Conservation (phyloP, 1,140 invertebrate genomes). For the Anadara kagoshimensis region DNA sequence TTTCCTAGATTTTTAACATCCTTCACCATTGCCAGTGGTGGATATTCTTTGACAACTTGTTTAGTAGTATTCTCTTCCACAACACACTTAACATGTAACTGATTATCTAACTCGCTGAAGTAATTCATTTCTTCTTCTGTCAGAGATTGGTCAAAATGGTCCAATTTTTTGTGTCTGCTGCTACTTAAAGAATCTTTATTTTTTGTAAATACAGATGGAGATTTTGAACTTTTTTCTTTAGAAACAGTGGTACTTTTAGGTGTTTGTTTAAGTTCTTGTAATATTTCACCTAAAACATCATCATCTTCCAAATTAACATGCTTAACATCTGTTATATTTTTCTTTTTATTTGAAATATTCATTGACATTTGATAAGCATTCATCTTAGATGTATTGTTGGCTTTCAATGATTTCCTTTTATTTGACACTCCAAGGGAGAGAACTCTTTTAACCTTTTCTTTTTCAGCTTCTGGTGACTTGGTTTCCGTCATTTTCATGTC, state of each 20-base stretch:
- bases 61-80: neutral
- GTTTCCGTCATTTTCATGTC: too few relatives aligned
- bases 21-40: neutral
- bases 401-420: neutral
- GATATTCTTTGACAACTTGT: neutral
- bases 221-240: neutral
- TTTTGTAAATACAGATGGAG: conserved; percentile 12
- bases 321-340: neutral
- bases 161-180: neutral
- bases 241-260: neutral
- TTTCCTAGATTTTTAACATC: neutral
- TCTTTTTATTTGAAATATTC: conserved; percentile 12
- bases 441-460: too few relatives aligned
- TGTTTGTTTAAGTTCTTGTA: conserved; percentile 35
- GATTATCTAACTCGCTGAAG: conserved; percentile 30
- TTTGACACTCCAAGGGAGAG: too few relatives aligned
- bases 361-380: conserved; percentile 30
- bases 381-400: conserved; percentile 7
- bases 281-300: conserved; percentile 40
- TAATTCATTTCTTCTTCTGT: conserved; percentile 29
- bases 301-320: conserved; percentile 21
- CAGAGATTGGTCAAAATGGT: conserved; percentile 7
- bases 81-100: conserved; percentile 7
- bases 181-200: neutral
- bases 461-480: too few relatives aligned